Evolutionary conservation across 2,888 invertebrate species (phyloP).

Genomic region (Epistrophe grossulariae): DNA sequence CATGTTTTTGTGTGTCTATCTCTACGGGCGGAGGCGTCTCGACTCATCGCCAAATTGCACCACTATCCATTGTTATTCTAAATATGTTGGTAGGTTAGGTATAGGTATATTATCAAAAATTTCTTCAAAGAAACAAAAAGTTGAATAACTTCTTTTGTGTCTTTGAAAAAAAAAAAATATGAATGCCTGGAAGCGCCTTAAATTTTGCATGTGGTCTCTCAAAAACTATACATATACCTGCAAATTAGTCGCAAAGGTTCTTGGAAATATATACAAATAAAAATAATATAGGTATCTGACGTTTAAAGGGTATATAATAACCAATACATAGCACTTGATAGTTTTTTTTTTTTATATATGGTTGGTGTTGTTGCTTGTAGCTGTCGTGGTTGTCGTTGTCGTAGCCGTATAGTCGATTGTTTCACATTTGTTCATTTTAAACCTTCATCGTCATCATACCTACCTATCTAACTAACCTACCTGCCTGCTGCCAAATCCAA

Average conservation of each 20-base stretch:
- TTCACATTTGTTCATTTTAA: constrained; percentile 68
- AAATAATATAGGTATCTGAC: constrained; percentile 25
- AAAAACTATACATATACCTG: constrained; percentile 62
- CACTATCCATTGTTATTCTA: neutral
- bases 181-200: constrained; percentile 33
- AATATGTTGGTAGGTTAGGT: neutral
- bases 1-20: neutral
- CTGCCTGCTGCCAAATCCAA: constrained; percentile 22
- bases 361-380: too few relatives aligned
- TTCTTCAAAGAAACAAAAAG: neutral
- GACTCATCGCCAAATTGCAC: neutral
- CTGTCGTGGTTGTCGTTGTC: neutral
- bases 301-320: constrained; percentile 41
- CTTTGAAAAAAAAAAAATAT: neutral
- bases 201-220: constrained; percentile 58
- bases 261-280: constrained; percentile 52
- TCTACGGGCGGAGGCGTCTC: neutral
- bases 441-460: constrained; percentile 61
- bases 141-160: constrained; percentile 1
- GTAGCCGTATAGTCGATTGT: constrained; percentile 39
- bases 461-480: constrained; percentile 26
- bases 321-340: constrained; percentile 52
- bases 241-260: constrained; percentile 71
- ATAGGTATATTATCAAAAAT: neutral
- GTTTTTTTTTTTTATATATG: constrained; percentile 29